A percentile compares a stretch with the other conserved stretches of the same genome.
phyloP scores from a whole-genome alignment of 1,140 invertebrate species.

The Triops longicaudatus region DNA sequence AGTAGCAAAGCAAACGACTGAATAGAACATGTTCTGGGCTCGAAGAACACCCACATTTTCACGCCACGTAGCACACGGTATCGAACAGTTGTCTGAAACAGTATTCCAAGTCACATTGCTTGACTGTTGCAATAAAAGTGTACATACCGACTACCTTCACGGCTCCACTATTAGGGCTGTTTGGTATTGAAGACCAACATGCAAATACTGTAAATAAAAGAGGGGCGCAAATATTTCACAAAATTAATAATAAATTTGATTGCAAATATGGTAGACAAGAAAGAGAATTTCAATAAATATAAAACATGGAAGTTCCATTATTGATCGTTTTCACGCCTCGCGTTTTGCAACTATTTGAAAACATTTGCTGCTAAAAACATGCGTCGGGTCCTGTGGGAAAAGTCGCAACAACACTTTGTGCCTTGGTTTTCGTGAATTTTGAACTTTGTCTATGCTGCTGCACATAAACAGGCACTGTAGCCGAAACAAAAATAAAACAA shows the following conservation, averaged over 20 bases:
- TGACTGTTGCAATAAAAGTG: no score
- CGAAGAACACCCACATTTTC: background rate
- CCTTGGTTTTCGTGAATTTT: background rate
- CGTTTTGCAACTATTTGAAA: background rate
- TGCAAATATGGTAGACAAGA: background rate
- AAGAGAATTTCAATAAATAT: background rate
- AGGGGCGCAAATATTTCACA: no score
- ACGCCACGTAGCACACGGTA: background rate
- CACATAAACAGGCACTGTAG: background rate
- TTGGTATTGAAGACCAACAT: no score
- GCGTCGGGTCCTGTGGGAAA: background rate
- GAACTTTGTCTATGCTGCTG: background rate
- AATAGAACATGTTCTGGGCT: background rate
- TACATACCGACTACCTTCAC: no score
- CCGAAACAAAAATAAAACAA: constrained; percentile 9
- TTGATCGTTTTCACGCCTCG: background rate
- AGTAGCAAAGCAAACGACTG: background rate
- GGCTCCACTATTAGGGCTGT: no score
- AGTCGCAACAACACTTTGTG: background rate
- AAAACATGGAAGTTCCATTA: background rate
- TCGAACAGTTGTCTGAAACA: no score
- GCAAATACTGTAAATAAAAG: no score
- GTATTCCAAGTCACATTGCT: no score
- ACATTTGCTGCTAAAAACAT: background rate
- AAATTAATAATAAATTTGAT: background rate